Percentiles rank a stretch among this genome's conserved stretches.
Evolutionary conservation across 2,888 invertebrate species (phyloP).

Genomic region (Drosophila pseudotakahashii): DNA sequence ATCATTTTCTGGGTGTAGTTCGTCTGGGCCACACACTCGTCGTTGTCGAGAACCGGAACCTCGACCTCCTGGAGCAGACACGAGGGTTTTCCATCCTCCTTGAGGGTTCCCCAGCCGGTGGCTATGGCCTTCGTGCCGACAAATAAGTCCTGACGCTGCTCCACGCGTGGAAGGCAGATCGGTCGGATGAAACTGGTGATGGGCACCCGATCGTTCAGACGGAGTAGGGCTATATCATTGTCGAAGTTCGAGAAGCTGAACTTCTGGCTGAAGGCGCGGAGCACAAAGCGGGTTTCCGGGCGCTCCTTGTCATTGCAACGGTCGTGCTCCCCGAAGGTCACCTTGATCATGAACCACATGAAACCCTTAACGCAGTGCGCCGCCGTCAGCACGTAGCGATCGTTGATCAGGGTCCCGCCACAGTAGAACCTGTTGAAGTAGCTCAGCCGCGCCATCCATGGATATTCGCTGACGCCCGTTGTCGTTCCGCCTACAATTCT

Average conservation of each 20-base stretch:
- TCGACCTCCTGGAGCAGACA: slow-evolving; percentile 93
- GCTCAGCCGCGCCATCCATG: slow-evolving; percentile 94
- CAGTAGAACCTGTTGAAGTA: slow-evolving; percentile 96
- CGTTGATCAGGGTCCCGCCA: slow-evolving; percentile 94
- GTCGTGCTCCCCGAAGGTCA: slow-evolving; percentile 94
- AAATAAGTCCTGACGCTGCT: slow-evolving; percentile 89
- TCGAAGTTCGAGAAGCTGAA: slow-evolving; percentile 94
- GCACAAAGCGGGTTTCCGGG: slow-evolving; percentile 91
- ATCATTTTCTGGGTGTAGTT: slow-evolving; percentile 94
- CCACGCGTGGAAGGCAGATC: slow-evolving; percentile 90
- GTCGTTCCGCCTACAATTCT: slow-evolving; percentile 93
- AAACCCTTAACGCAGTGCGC: slow-evolving; percentile 96
- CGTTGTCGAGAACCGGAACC: slow-evolving; percentile 87
- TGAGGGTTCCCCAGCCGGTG: slow-evolving; percentile 94
- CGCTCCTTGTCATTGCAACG: slow-evolving; percentile 90
- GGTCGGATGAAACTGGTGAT: slow-evolving; percentile 92
- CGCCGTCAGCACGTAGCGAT: slow-evolving; percentile 93
- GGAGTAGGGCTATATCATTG: slow-evolving; percentile 93
- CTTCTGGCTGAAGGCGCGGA: slow-evolving; percentile 90
- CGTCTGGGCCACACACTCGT: slow-evolving; percentile 89
- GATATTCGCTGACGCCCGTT: slow-evolving; percentile 91
- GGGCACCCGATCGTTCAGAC: slow-evolving; percentile 92
- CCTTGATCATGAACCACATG: slow-evolving; percentile 97
- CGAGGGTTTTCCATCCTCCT: slow-evolving; percentile 93
- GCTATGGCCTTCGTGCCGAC: slow-evolving; percentile 90